Evolutionary conservation across 2,888 invertebrate genomes (phyloP).

Genomic region (Chromoteleia sp.): DNA sequence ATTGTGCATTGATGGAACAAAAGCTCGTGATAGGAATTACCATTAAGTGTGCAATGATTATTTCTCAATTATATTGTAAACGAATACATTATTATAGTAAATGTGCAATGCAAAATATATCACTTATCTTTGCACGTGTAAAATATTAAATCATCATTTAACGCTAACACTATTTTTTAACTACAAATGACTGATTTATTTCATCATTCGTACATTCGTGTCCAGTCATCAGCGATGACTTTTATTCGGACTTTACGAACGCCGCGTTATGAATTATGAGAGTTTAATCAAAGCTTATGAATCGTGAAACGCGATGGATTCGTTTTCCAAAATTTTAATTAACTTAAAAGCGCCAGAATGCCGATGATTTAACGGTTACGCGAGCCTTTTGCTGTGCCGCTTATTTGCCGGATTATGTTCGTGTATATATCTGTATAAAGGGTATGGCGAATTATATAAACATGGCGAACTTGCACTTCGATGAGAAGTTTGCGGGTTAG

Average conservation of each 20-base stretch:
- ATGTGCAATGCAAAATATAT: no score
- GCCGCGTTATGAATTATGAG: conserved; percentile 30
- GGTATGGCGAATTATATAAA: conserved; percentile 62
- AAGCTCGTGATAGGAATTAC: no score
- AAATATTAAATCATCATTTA: no score
- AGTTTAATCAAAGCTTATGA: conserved; percentile 58
- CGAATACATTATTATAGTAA: no score
- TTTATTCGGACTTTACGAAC: conserved; percentile 17
- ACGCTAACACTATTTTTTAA: no score
- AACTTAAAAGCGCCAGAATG: conserved; percentile 55
- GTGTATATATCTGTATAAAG: conserved; percentile 23
- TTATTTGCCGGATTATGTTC: conserved; percentile 53
- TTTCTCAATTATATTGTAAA: no score
- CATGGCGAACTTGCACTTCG: conserved; percentile 64
- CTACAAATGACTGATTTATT: no score
- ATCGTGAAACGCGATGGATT: conserved; percentile 35
- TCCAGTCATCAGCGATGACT: conserved; percentile 9
- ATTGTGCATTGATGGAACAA: no score
- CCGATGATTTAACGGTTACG: conserved; percentile 57
- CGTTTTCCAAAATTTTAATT: conserved; percentile 65
- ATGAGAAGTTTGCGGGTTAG: conserved; percentile 61
- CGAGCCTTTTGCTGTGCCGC: conserved; percentile 51
- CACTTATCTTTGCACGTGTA: no score
- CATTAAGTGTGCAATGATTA: no score
- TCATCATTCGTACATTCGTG: background rate